Evolutionary conservation across 2,888 invertebrate genomes (phyloP).

Genomic region (Bibio marci): DNA sequence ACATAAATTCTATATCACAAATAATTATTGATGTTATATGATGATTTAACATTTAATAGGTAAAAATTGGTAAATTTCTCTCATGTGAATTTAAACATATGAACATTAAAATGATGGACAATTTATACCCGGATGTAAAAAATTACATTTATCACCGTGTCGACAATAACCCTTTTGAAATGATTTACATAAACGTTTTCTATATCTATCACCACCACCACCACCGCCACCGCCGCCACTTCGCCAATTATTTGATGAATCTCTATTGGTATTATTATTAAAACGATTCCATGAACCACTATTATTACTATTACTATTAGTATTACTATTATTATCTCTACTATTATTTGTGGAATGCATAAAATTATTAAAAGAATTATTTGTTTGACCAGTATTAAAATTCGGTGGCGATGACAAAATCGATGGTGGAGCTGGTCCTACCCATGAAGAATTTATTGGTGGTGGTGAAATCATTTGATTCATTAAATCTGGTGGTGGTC

Average conservation of each 20-base stretch:
- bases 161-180: constrained; percentile 69
- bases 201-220: constrained; percentile 24
- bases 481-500: constrained; percentile 6
- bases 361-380: neutral
- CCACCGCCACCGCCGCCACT: constrained; percentile 35
- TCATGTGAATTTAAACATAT: no score
- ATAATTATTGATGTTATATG: no score
- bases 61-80: no score
- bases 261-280: constrained; percentile 6
- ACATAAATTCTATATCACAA: no score
- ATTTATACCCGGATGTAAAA: constrained; percentile 47
- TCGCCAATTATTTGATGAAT: constrained; percentile 11
- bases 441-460: neutral
- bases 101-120: constrained; percentile 30
- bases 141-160: constrained; percentile 66
- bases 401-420: neutral
- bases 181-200: constrained; percentile 46
- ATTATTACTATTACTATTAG: neutral
- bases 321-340: no score
- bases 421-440: neutral
- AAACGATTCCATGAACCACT: neutral
- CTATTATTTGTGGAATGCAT: no score
- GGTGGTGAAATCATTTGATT: constrained; percentile 8
- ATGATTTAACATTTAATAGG: no score
- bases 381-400: neutral